Evolutionary conservation across 2,113 vertebrate genomes (phyloP), one percentile per base, ranked within the genome.

Genomic region (Lepidiolamprologus cunningtoni): DNA sequence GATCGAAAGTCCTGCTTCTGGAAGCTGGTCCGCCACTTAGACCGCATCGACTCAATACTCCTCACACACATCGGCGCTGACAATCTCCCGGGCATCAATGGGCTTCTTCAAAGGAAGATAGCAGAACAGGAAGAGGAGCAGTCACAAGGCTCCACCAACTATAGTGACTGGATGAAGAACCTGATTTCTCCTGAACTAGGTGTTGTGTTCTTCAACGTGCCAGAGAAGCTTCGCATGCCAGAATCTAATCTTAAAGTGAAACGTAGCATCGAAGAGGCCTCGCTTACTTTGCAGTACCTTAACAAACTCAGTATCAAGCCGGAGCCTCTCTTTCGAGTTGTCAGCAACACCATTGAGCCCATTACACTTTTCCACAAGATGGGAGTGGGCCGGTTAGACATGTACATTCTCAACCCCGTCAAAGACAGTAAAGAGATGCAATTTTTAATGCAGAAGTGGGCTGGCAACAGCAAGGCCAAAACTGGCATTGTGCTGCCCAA

Each of bases 401-500:
- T 99, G 98, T 99, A 99, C 9, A 90, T 99, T 81, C 96, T 99
- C 79, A 99, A 99, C 86, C 99, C 99, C 5, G 98, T 99, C 55
- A 99, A 98, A 89, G 99, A 99, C 91, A 99, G 98, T 94, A 99
- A 99, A 93, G 99, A 99, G 94, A 99, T 99, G 99, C 98, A 99
- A 80, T 99, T 99, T 91, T 96, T 99, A 85, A 99, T 99, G 98
- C 98, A 99, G 57, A 99, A 98, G 91, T 99, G 99, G 99, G 97
- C 99, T 12, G 98, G 99, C 2, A 99, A 99, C 82, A 99, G 99
- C 92, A 99, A 99, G 92, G 98, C 98, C 84, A 99, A 99, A 93
- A 99, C 98, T 40, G 99, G 99, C 8, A 98, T 99, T 16, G 96
- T 99, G 89, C 96, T 99, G 2, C 96, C 98, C 84, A 99, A 91